Conservation (phyloP, 2,113 vertebrate species). For the Coreoperca whiteheadi region DNA sequence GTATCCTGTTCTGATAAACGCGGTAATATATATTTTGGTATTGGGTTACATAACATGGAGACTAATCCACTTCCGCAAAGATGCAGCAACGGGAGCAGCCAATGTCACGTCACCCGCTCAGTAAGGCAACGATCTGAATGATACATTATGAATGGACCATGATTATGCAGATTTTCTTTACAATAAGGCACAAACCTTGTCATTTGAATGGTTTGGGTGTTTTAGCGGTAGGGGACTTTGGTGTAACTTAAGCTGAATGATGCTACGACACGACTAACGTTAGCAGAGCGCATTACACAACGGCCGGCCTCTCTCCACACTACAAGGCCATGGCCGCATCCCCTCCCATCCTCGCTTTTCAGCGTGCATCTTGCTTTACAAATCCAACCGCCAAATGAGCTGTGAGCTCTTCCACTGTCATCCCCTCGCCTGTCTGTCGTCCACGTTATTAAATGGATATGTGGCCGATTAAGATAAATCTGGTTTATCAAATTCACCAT, state of each 20-base stretch:
- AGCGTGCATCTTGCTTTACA: not conserved
- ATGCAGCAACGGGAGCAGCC: slow-evolving; percentile 57
- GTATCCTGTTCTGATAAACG: not conserved
- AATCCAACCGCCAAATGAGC: not conserved
- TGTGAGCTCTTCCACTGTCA: not conserved
- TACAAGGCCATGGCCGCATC: slow-evolving; percentile 57
- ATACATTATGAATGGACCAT: not conserved
- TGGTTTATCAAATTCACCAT: no score
- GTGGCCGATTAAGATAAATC: not conserved
- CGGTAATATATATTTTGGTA: not conserved
- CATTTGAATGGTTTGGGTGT: no score
- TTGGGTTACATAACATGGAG: slow-evolving; percentile 66
- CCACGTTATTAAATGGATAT: not conserved
- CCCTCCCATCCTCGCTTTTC: slow-evolving; percentile 38
- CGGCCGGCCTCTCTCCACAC: slow-evolving; percentile 10
- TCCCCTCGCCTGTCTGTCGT: not conserved
- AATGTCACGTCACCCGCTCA: slow-evolving; percentile 57
- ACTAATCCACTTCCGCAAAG: slow-evolving; percentile 76
- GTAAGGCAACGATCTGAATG: not conserved
- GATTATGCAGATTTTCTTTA: fast-evolving
- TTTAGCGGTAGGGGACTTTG: not conserved
- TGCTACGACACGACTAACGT: slow-evolving; percentile 10
- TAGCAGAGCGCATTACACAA: slow-evolving; percentile 20
- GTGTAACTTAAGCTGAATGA: not conserved
- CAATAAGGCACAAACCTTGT: fast-evolving